Evolutionary conservation across 2,797 vertebrate species (phyloP), one percentile per base, ranked within the genome.

Genomic region (Iguana delicatissima): DNA sequence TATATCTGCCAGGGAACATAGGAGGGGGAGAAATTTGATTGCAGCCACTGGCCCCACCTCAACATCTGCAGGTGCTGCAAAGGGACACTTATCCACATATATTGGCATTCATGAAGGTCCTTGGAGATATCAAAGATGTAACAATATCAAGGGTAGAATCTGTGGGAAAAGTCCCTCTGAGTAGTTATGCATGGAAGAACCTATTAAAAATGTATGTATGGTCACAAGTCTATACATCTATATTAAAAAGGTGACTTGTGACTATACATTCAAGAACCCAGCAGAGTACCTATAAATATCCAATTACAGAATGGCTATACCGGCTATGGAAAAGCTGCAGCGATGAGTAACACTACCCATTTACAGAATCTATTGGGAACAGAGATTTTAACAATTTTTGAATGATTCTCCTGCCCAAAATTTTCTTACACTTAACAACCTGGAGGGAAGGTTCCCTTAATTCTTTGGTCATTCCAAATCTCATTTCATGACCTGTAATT

Each of bases 401-500:
- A 69, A 55, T 88, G 20, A 69, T 52, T 81, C 26, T n/a, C 5
- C 24, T 38, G 24, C 24, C 42, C 10, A 64, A 55, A 12, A 29
- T 62, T 86, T 90, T 90, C 32, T 42, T 89, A 73, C 73, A 64
- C n/a, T 55, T 85, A 35, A 35, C 72, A 76, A 55, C 42, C n/a
- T 12, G 72, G 24, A 14, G 57, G 24, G 52, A 10, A 16, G 32
- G 29, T 20, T 14, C 3, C 26, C 16, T 67, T 81, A 85, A 73
- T 82, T 89, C 80, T 62, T 80, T 81, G 84, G 69, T 76, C 52
- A 85, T 85, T 81, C 77, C 38, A 76, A n/a, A 84, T 83, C 80
- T 91, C n/a, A 79, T 91, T 87, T 88, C 73, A 80, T 79, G 90
- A 84, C 26, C 26, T 55, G 20, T 90, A 87, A 87, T 87, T 90